Percentiles rank a stretch among this genome's conserved stretches.
Evolutionary conservation across 1,140 invertebrate genomes (phyloP).

Genomic region (Platorchestia sp.): DNA sequence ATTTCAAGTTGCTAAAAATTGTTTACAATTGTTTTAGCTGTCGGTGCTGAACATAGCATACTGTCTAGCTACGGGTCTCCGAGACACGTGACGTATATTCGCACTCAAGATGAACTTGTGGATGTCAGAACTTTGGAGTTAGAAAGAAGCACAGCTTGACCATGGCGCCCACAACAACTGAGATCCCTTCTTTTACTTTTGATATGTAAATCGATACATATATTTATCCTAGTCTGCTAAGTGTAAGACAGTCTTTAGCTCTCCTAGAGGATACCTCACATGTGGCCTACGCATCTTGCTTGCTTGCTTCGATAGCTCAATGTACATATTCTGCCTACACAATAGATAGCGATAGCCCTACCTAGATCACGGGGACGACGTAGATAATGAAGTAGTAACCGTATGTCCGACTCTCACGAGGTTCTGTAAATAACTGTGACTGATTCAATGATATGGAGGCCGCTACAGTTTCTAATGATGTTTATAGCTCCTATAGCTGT

Average conservation of each 20-base stretch:
- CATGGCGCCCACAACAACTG: background rate
- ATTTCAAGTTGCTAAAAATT: too few relatives aligned
- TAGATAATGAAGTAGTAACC: background rate
- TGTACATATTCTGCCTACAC: conserved; percentile 48
- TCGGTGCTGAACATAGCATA: background rate
- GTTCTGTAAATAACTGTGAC: conserved; percentile 30
- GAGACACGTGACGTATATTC: background rate
- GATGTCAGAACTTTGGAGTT: background rate
- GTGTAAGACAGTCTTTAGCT: conserved; percentile 51
- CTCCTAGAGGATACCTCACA: conserved; percentile 52
- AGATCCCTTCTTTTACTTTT: conserved; percentile 8
- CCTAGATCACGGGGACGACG: background rate
- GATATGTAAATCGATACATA: conserved; percentile 35
- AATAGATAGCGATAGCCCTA: background rate
- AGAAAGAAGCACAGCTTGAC: background rate
- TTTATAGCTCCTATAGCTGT: conserved; percentile 46
- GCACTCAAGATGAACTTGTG: background rate
- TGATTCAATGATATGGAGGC: conserved; percentile 34
- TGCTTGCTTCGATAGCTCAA: conserved; percentile 53
- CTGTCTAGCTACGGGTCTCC: background rate
- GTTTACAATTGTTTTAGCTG: too few relatives aligned
- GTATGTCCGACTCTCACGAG: background rate
- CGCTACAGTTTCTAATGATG: conserved; percentile 41
- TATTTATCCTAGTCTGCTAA: conserved; percentile 48
- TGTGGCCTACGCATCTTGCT: conserved; percentile 48